Evolutionary conservation across 2,113 vertebrate genomes (phyloP), one percentile per base, ranked within the genome.

Genomic region (Phocoena phocoena): DNA sequence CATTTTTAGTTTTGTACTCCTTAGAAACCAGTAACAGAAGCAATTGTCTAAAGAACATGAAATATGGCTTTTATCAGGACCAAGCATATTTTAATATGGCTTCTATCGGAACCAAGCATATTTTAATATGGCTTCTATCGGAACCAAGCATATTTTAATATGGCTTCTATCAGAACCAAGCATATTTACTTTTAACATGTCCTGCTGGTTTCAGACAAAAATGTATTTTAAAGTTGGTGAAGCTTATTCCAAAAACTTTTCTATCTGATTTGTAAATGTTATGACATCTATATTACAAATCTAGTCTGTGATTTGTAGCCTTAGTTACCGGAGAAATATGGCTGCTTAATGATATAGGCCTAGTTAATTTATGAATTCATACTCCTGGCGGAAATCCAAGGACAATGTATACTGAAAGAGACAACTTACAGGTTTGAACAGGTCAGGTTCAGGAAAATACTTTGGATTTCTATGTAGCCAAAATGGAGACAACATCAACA

Each of bases 391-490:
- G 68, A 85, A 95, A 81, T 95, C 2, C 41, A 84, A 94, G 55
- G 11, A 95, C 65, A 96, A 90, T 14, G 3, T 21, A 80, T 13
- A 7, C 4, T 10, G 74, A 92, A 92, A 92, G n/a, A 33, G 28
- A 70, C 20, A 93, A 98, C 99, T 99, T 98, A 99, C 99, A 47
- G 99, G 99, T 94, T 98, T 99, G 98, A 99, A 99, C 71, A 89
- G 63, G 33, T 99, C 98, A 25, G 99, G 99, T 50, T 99, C 99
- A 63, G 99, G 99, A 98, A 99, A 99, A 94, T 98, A 98, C 85
- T 99, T 98, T 65, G 99, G 99, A 96, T 99, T 99, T 96, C 99
- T 98, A 74, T 99, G 99, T 31, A 99, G 95, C 99, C 99, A 99
- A 94, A 99, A 99, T 0, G 99, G 99, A 13, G 99, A 99, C 96